Evolutionary conservation across 37 sponge, comb jelly and placozoan genomes (phyloP), one percentile per base, ranked within the genome.

Genomic region (Halichondria panicea): DNA sequence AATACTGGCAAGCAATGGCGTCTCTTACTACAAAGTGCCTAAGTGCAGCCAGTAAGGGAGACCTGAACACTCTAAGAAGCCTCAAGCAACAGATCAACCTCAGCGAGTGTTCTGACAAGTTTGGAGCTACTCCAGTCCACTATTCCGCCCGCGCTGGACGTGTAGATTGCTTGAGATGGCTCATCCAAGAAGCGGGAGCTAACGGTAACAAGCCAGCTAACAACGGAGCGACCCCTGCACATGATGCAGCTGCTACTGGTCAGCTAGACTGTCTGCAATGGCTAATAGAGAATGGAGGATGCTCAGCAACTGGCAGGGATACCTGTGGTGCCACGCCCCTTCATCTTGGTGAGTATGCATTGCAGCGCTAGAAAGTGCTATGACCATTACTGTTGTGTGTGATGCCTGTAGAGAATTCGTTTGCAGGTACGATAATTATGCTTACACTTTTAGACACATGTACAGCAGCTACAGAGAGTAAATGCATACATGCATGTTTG

Each of bases 191-290:
- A 5, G 65, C 71, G 3, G 81, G 81, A 0, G 25, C 84, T 39
- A 80, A 65, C 42, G 77, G 69, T 0, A 89, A 56, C 39, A 80
- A 56, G 57, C 38, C 70, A 5, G 81, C 85, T 0, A 58, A 73
- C 42, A 89, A 83, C 55, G 90, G 90, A 33, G 90, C 84, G 0
- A 89, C 85, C 55, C 85, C 90, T 13, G 85, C 65, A 15, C 90
- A 89, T 45, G 90, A 89, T 46, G 90, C 90, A 35, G 85, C 90
- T 36, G 90, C 90, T 19, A 89, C 76, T 0, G 90, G 90, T 9
- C 84, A 89, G 42, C 65, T 89, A 5, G 81, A 83, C 37, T 89
- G 85, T 50, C 76, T 89, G 13, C 71, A 84, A 37, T 89, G 85
- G 85, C 65, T 89, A n/a, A 41, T 89, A 25, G 70, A 79, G 50